These are phyloP conservation scores for Pitangus sulphuratus DNA, from an alignment of 2,797 vertebrate species.

Conservation along the genomic window DNA sequence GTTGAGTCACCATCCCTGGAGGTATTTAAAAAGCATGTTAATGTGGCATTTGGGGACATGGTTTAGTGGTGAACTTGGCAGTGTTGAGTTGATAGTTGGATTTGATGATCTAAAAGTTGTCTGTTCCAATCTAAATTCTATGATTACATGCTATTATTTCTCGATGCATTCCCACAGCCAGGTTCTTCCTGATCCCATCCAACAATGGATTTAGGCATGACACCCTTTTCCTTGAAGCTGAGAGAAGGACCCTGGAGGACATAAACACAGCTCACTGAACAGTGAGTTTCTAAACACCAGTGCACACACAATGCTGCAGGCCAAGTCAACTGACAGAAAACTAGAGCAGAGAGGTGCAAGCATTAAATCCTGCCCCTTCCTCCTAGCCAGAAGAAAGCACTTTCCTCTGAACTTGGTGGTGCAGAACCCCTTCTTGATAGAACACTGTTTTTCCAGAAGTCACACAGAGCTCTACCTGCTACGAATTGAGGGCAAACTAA, in stretches of 20 bases:
- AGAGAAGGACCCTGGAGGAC: not conserved
- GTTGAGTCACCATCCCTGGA: not conserved
- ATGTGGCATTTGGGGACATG: not conserved
- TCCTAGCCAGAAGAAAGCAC: not conserved
- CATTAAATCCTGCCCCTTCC: not conserved
- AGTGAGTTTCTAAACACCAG: not conserved
- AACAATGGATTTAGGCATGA: not conserved
- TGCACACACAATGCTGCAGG: rapidly evolving
- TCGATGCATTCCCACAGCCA: not conserved
- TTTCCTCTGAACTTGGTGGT: not conserved
- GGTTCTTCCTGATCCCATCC: not conserved
- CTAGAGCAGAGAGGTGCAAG: not conserved
- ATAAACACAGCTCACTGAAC: not conserved
- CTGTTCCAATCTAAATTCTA: not conserved
- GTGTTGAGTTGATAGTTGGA: not conserved
- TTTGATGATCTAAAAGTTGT: not conserved
- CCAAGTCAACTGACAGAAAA: not conserved
- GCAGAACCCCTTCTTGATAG: not conserved
- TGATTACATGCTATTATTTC: not conserved
- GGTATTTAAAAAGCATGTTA: not conserved
- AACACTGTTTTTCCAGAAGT: not conserved
- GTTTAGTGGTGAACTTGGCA: not conserved
- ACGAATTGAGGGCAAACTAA: rapidly evolving
- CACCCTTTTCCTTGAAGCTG: not conserved
- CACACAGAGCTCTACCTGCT: not conserved